These are phyloP conservation scores for Myopa tessellatipennis DNA, from an alignment of 2,888 invertebrate genomes.

Conservation along the genomic window DNA sequence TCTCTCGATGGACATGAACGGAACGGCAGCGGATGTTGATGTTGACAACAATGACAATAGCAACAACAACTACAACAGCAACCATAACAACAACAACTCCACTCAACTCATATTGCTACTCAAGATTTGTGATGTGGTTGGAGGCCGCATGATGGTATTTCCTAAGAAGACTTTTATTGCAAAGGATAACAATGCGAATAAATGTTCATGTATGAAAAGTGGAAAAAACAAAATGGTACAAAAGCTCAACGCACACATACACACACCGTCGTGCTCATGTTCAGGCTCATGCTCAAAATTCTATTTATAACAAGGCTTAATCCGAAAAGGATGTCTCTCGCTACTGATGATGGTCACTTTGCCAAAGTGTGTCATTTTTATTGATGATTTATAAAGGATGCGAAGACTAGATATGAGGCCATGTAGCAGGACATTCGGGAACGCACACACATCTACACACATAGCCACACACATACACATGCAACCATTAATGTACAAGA, in stretches of 20 bases:
- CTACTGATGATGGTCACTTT: slow-evolving; percentile 31
- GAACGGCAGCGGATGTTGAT: too few relatives aligned
- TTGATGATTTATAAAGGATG: slow-evolving; percentile 31
- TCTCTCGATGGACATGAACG: too few relatives aligned
- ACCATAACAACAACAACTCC: neutral
- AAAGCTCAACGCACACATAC: neutral
- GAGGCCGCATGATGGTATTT: slow-evolving; percentile 9
- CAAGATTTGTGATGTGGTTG: slow-evolving; percentile 1
- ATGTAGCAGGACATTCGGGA: neutral
- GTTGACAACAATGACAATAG: too few relatives aligned
- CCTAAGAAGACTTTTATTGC: slow-evolving; percentile 5
- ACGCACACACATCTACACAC: neutral
- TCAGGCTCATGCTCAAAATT: neutral
- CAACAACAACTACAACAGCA: neutral
- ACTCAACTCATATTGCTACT: slow-evolving; percentile 2
- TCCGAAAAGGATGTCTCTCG: slow-evolving; percentile 26
- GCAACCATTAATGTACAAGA: neutral
- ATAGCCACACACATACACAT: neutral
- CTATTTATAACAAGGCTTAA: slow-evolving; percentile 13
- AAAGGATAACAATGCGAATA: slow-evolving; percentile 27
- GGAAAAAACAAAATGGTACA: neutral
- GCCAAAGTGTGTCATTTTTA: slow-evolving; percentile 36
- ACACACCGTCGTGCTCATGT: neutral
- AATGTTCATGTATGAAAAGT: neutral
- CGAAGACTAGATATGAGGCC: neutral